These are phyloP conservation scores for Oasisia sp. DNA, from an alignment of 2,888 invertebrate genomes.

Conservation along the genomic window DNA sequence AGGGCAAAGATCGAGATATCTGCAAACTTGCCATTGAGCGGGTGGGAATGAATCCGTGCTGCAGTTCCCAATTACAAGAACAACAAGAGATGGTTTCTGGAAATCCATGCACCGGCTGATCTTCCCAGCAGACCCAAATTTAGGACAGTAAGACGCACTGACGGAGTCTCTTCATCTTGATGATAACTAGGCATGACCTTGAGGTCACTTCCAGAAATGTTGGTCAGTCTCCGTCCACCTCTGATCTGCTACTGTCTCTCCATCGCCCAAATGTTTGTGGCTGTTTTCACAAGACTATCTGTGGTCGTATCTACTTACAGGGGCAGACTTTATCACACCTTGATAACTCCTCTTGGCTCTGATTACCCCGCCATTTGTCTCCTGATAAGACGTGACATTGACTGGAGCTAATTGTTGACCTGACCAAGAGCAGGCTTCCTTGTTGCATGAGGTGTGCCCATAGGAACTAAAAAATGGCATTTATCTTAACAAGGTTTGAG, in stretches of 20 bases:
- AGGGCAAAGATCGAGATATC: too few species aligned
- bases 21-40: too few species aligned
- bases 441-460: background rate
- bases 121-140: background rate
- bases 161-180: background rate
- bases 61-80: too few species aligned
- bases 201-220: background rate
- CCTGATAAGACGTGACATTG: background rate
- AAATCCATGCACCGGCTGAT: background rate
- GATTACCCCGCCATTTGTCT: background rate
- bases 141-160: background rate
- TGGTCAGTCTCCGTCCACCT: background rate
- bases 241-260: background rate
- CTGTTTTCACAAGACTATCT: background rate
- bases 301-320: background rate
- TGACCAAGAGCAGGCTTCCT: background rate
- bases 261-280: background rate
- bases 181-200: background rate
- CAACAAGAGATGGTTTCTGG: background rate
- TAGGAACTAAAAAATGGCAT: background rate
- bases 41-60: too few species aligned
- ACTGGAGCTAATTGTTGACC: background rate
- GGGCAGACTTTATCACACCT: background rate
- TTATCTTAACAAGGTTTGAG: too few species aligned
- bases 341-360: background rate